Base-by-base conservation (phyloP, 1,140 invertebrate genomes). In the Lordiphosa collinella region DNA sequence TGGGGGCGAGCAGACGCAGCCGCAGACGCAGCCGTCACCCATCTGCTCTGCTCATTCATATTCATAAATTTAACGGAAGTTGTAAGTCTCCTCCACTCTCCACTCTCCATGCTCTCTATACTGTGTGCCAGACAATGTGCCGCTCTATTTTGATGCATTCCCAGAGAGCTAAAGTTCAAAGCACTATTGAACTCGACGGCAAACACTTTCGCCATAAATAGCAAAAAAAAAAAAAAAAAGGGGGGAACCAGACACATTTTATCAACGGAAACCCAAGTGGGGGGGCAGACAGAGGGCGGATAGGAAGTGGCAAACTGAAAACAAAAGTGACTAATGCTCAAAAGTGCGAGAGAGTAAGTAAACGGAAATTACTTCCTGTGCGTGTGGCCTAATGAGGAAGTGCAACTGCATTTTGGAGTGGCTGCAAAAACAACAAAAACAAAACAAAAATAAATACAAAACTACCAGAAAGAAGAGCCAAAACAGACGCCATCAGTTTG, bases 201-300 rank as follows among this genome's bases (percentile, higher is more conserved):
- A 70, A 82, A 82, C 78, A 84, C 78, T 84, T 84, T 84, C 78
- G 78, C 73, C 72, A 84, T 84, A 84, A 82, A 82, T 84, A 82
- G 76, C 76, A 60, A 44, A 51, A 44, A 44, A 44, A 31, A 48
- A 31, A 48, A 64, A 38, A 25, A 40, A 49, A 63, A 65, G 4
- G 18, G 52, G 51, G 40, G 40, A n/a, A 43, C 11, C 4, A 11
- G 22, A 18, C 51, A 18, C 51, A 41, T 40, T 67, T 67, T 67
- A 67, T 67, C 64, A 63, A 54, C 31, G 47, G n/a, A 36, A 35
- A 49, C 32, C 47, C 34, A 35, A 49, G 40, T 43, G 47, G 11
- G 49, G 36, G 55, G 46, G 12, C 35, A 51, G 31, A 16, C 14
- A 16, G 25, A 2, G 34, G 18, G 11, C 16, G 40, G 11, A 18